phyloP scores from a whole-genome alignment of 1,140 invertebrate species.

The Trachymyrmex septentrionalis region DNA sequence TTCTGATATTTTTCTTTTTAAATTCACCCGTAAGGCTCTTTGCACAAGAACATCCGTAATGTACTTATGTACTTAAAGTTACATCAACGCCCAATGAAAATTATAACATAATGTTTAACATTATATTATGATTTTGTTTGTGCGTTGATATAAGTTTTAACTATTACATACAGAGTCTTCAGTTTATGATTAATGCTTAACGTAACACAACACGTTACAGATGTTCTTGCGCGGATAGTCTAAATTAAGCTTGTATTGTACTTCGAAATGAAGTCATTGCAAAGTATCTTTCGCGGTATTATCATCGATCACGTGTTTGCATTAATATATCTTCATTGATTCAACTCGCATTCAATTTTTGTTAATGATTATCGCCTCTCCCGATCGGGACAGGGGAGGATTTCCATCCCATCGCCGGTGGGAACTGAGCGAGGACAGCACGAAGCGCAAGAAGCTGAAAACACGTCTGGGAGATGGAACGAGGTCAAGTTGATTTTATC shows the following conservation, averaged over 20 bases:
- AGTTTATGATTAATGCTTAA: too few relatives aligned
- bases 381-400: not conserved
- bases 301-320: not conserved
- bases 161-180: too few relatives aligned
- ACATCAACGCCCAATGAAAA: too few relatives aligned
- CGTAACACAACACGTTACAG: too few relatives aligned
- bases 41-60: too few relatives aligned
- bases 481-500: constrained; percentile 83
- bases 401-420: constrained; percentile 20
- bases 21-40: not conserved
- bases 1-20: not conserved
- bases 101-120: too few relatives aligned
- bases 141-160: too few relatives aligned
- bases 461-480: constrained; percentile 73
- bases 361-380: not conserved
- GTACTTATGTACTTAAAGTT: too few relatives aligned
- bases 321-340: constrained; percentile 31
- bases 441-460: constrained; percentile 39
- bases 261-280: constrained; percentile 1
- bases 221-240: too few relatives aligned
- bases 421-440: constrained; percentile 30
- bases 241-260: too few relatives aligned
- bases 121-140: too few relatives aligned
- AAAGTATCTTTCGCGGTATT: not conserved
- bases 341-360: constrained; percentile 21